Evolutionary conservation across 2,888 invertebrate species (phyloP).

Genomic region (Drosophila ustulata): DNA sequence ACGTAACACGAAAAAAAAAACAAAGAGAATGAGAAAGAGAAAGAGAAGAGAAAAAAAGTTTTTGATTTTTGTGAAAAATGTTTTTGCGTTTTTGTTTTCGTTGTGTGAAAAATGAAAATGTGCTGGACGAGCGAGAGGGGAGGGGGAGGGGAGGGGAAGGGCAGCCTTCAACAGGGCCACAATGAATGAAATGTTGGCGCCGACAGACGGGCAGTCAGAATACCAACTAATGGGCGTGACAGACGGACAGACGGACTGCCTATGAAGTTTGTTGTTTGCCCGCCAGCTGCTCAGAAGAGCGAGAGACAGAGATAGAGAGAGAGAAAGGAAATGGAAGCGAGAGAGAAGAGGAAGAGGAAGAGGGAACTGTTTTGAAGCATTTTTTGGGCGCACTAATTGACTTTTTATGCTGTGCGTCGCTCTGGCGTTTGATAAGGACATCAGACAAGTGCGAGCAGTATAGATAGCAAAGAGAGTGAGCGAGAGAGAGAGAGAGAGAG

Average conservation of each 20-base stretch:
- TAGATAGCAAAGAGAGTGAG: background rate
- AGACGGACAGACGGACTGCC: slow-evolving; percentile 10
- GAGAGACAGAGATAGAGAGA: slow-evolving; percentile 4
- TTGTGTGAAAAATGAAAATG: slow-evolving; percentile 59
- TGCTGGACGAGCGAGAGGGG: background rate
- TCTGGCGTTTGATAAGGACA: slow-evolving; percentile 4
- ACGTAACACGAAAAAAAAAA: background rate
- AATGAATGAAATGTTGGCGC: slow-evolving; percentile 48
- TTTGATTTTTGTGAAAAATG: slow-evolving; percentile 68
- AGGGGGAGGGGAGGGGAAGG: background rate
- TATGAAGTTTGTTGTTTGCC: slow-evolving; percentile 54
- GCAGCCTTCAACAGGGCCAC: slow-evolving; percentile 20
- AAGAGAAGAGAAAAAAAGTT: slow-evolving; percentile 42
- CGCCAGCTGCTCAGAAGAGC: slow-evolving; percentile 40
- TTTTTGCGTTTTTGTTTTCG: slow-evolving; percentile 49
- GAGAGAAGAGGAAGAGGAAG: background rate
- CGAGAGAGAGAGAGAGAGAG: background rate
- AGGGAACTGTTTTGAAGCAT: slow-evolving; percentile 20
- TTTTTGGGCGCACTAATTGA: slow-evolving; percentile 51
- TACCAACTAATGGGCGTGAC: slow-evolving; percentile 44
- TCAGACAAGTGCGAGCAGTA: background rate
- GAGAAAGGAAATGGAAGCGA: background rate
- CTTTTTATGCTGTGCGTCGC: slow-evolving; percentile 52
- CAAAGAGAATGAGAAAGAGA: background rate
- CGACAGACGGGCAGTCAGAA: slow-evolving; percentile 30